Evolutionary conservation across 1,140 invertebrate species (phyloP), one percentile per base, ranked within the genome.

Genomic region (Thaumetopoea pityocampa): DNA sequence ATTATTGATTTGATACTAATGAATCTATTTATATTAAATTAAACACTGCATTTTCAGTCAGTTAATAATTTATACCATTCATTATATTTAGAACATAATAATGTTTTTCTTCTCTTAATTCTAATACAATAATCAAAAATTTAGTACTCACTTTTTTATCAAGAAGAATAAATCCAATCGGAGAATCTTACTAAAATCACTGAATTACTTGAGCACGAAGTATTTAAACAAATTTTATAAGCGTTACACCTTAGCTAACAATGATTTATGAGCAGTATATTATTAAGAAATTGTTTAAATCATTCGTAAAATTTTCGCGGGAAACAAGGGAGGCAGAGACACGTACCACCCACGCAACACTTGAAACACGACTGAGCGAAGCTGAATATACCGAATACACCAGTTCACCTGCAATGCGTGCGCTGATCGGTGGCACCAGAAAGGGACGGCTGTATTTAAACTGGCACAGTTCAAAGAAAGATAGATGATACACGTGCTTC

Each of bases 381-480:
- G 16, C 16, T 14, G 7, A n/a, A 14, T 7, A n/a, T 9, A 2
- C 8, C 3, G 6, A 9, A 22, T 17, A 24, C 19, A 22, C 22
- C 28, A 41, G 61, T 72, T 70, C 71, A 81, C 77, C 77, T 81
- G 77, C 77, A 81, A 70, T 81, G 73, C 77, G 77, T 80, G 73
- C 73, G 77, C 71, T 77, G 69, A 65, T 70, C 64, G 65, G 54
- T 59, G 55, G 43, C 35, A 61, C 15, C n/a, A 4, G 55, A 67
- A n/a, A 22, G 60, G 59, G 60, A 70, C 22, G 18, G 41, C 20
- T 2, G 36, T 28, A 64, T 51, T 7, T 16, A n/a, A 32, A 11
- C 6, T 5, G 8, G 22, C 3, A 42, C 5, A 11, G 18, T 53
- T 62, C 1, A 48, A 61, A 60, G 67, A 65, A 3, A 12, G 50